Conservation (phyloP, 30 jellyfish, hydroid and myxozoan species). For the Cassiopea xamachana region DNA sequence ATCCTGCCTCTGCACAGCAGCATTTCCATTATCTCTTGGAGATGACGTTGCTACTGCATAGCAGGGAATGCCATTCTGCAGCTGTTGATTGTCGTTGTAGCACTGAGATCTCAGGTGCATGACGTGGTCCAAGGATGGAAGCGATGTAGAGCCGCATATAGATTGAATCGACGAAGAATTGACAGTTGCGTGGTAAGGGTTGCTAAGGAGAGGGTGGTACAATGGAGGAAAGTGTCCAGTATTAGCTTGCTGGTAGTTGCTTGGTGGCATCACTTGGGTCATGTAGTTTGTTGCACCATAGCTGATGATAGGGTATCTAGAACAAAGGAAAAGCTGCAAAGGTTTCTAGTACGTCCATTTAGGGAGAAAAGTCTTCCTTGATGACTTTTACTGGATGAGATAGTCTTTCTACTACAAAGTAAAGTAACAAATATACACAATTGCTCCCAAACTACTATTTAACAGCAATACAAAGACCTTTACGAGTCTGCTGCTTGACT, state of each 20-base stretch:
- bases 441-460: no score
- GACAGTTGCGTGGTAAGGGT: slow-evolving; percentile 40
- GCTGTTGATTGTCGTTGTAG: slow-evolving; percentile 34
- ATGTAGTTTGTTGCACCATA: slow-evolving; percentile 23
- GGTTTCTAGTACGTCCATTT: not conserved
- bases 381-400: no score
- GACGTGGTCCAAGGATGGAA: slow-evolving; percentile 60
- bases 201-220: slow-evolving; percentile 43
- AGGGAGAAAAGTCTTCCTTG: no score
- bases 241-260: slow-evolving; percentile 31
- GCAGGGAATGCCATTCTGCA: slow-evolving; percentile 47
- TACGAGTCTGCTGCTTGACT: no score
- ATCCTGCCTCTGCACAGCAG: slow-evolving; percentile 19
- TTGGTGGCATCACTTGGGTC: slow-evolving; percentile 43
- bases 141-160: slow-evolving; percentile 37
- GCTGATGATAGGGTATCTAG: slow-evolving; percentile 24
- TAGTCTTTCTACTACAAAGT: no score
- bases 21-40: slow-evolving; percentile 47
- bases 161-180: slow-evolving; percentile 31
- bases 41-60: slow-evolving; percentile 46
- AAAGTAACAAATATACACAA: no score
- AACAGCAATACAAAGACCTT: no score
- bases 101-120: slow-evolving; percentile 57
- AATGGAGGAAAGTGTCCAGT: slow-evolving; percentile 44
- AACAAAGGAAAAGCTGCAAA: not conserved